A percentile compares a stretch with the other conserved stretches of the same genome.
phyloP scores from a whole-genome alignment of 2,888 invertebrate genomes.

The Sinotaia quadrata region DNA sequence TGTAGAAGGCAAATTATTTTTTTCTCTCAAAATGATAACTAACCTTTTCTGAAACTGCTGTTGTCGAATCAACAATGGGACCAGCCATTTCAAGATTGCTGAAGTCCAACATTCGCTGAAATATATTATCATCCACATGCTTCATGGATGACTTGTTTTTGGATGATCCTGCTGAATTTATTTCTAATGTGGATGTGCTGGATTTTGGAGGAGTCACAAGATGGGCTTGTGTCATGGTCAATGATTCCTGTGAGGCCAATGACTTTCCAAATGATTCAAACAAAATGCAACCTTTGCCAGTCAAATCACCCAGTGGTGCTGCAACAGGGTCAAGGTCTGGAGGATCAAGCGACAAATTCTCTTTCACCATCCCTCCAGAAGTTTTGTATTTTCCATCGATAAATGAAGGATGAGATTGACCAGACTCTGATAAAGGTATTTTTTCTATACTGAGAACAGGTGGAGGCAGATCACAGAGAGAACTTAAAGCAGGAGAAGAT shows the following conservation, averaged over 20 bases:
- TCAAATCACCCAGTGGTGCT: no score
- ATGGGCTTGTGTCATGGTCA: background rate
- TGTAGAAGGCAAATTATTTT: no score
- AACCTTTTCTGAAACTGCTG: no score
- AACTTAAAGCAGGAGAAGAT: background rate
- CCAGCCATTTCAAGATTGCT: background rate
- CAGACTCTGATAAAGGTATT: background rate
- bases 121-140: slow-evolving; percentile 24
- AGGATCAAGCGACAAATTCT: background rate
- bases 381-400: background rate
- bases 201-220: background rate
- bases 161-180: background rate
- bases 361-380: background rate
- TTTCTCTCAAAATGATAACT: no score
- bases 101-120: slow-evolving; percentile 27
- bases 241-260: background rate
- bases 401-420: background rate
- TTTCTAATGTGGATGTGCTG: background rate
- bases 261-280: background rate
- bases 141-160: slow-evolving; percentile 10
- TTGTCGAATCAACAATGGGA: no score
- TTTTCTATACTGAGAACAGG: background rate
- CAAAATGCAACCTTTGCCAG: background rate
- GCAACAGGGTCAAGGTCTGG: background rate
- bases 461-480: background rate